Evolutionary conservation across 2,888 invertebrate genomes (phyloP).

Genomic region (Meiosimyza decipiens): DNA sequence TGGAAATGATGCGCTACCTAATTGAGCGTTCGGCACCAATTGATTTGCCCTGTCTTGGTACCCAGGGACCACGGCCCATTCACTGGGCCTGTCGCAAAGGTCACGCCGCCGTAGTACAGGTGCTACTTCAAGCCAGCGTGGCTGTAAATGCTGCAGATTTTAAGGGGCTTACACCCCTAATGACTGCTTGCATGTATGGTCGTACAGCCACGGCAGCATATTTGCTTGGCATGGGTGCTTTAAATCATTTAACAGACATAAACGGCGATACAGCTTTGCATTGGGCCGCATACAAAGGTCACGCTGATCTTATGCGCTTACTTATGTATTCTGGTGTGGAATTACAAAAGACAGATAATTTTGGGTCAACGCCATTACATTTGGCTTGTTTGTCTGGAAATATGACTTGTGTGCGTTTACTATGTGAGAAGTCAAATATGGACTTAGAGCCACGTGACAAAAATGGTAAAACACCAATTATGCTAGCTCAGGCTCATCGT

Average conservation of each 20-base stretch:
- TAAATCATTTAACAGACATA: conserved; percentile 86
- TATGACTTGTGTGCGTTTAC: conserved; percentile 84
- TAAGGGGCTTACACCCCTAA: conserved; percentile 85
- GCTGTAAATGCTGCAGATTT: conserved; percentile 91
- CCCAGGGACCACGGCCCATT: conserved; percentile 89
- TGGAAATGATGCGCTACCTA: conserved; percentile 88
- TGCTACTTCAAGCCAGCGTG: conserved; percentile 81
- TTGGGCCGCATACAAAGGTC: conserved; percentile 93
- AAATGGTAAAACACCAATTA: conserved; percentile 91
- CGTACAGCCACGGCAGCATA: conserved; percentile 91
- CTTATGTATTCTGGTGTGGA: conserved; percentile 93
- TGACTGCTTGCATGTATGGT: conserved; percentile 94
- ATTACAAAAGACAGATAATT: conserved; percentile 88
- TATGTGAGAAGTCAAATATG: conserved; percentile 92
- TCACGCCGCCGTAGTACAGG: conserved; percentile 89
- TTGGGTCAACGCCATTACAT: conserved; percentile 91
- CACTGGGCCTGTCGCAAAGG: conserved; percentile 96
- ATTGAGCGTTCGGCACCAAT: conserved; percentile 86
- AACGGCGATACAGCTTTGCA: conserved; percentile 94
- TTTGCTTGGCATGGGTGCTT: conserved; percentile 88
- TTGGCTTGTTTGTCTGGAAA: conserved; percentile 90
- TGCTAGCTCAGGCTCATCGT: conserved; percentile 88
- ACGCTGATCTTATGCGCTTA: conserved; percentile 86
- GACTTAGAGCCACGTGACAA: conserved; percentile 89
- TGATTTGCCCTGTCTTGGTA: conserved; percentile 82